Conservation (phyloP, 1,140 invertebrate genomes). For the Chironomus striatipennis region DNA sequence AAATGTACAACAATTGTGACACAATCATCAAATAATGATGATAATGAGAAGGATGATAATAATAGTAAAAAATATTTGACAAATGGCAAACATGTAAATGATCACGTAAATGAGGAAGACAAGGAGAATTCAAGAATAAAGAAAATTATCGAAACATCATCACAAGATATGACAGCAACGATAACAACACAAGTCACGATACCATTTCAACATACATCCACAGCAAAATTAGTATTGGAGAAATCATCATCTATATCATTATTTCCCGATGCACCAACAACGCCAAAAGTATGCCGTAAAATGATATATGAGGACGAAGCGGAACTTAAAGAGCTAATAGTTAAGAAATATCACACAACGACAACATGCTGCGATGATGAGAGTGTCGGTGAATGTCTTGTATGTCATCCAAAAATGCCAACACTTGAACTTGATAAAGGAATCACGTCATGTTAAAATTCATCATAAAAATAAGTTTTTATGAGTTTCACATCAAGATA, state of each 20-base stretch:
- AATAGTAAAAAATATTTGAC: conserved; percentile 27
- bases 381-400: conserved; percentile 10
- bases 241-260: conserved; percentile 31
- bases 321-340: neutral
- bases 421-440: conserved; percentile 5
- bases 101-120: neutral
- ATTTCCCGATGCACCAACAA: conserved; percentile 50
- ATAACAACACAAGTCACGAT: conserved; percentile 24
- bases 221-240: neutral
- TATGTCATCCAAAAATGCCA: neutral
- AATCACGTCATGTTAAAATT: conserved; percentile 12
- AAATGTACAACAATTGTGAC: conserved; percentile 27
- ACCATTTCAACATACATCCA: neutral
- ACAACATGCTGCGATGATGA: neutral
- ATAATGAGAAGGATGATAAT: conserved; percentile 31
- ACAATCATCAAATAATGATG: conserved; percentile 27
- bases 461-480: too few relatives aligned
- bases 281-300: conserved; percentile 46
- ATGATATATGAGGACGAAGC: conserved; percentile 32
- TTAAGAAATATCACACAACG: conserved; percentile 10
- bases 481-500: too few relatives aligned
- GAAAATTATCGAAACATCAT: conserved; percentile 14
- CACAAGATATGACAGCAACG: conserved; percentile 13
- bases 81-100: neutral
- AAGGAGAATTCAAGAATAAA: conserved; percentile 21